phyloP scores from a whole-genome alignment of 2,888 invertebrate genomes.

The Tenthredo livida region DNA sequence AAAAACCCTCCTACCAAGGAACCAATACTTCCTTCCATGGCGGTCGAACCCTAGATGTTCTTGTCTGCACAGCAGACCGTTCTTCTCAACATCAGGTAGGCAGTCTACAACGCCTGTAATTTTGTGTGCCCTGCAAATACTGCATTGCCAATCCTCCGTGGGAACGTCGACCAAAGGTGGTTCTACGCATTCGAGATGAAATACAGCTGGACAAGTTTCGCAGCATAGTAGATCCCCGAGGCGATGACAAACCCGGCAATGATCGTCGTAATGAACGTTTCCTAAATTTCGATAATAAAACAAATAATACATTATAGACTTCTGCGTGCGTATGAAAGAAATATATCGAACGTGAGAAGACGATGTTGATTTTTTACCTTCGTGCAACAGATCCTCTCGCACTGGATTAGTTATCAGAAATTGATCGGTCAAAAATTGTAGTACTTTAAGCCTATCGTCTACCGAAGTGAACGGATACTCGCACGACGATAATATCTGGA shows the following conservation, averaged over 20 bases:
- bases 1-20: constrained; percentile 94
- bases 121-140: constrained; percentile 94
- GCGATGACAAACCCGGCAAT: constrained; percentile 94
- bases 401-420: constrained; percentile 96
- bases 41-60: constrained; percentile 97
- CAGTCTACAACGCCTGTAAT: constrained; percentile 97
- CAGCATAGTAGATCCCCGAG: constrained; percentile 97
- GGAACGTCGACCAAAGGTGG: constrained; percentile 97
- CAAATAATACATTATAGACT: too few species aligned
- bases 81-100: constrained; percentile 93
- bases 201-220: constrained; percentile 98
- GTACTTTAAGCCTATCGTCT: constrained; percentile 88
- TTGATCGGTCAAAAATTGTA: constrained; percentile 96
- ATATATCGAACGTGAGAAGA: neutral
- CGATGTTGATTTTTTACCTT: constrained; percentile 86
- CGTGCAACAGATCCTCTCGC: constrained; percentile 94
- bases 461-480: constrained; percentile 94
- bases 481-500: constrained; percentile 85
- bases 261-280: constrained; percentile 95
- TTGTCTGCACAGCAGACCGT: constrained; percentile 94
- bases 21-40: constrained; percentile 98
- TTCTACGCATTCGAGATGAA: constrained; percentile 97
- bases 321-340: too few species aligned
- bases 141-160: constrained; percentile 98
- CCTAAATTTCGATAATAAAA: constrained; percentile 76